Evolutionary conservation across 2,888 invertebrate genomes (phyloP), one percentile per base, ranked within the genome.

Genomic region (Agrotis exclamationis): DNA sequence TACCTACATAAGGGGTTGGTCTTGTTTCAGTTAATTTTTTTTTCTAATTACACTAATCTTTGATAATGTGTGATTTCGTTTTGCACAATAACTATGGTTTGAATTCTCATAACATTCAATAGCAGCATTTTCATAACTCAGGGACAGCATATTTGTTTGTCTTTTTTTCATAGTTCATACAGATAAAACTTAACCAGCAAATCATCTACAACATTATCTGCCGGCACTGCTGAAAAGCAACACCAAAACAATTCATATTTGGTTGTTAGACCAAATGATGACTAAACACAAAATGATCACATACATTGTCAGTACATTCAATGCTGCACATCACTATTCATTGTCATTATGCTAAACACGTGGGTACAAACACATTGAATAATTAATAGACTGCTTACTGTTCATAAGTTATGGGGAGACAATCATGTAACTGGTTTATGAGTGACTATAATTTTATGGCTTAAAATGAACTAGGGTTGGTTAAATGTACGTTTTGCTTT

Each of bases 21-120:
- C 45, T 39, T 54, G 22, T 45, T 79, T 53, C 69, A 57, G n/a
- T n/a, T n/a, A n/a, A 68, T 68, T 51, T 47, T 60, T 63, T 67
- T 18, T 48, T 48, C 2, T 39, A 11, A 51, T 33, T 2, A 39
- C 58, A 59, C 47, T 48, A n/a, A 62, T 62, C 3, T 24, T 20
- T 24, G 44, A 6, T 47, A 44, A 0, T 64, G 16, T 51, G 53
- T 62, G 18, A 13, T 24, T 47, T 47, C 11, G 39, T 39, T 13
- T 45, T 14, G n/a, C 7, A 20, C 24, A 47, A n/a, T 47, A 66
- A 57, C 51, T 45, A 47, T 70, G 28, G 47, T 48, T 76, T 69
- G 14, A 33, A 45, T 2, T 76, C 47, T 54, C 44, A 54, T 60
- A 60, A 70, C 24, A 70, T 44, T 39, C 20, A 22, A 18, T 20